phyloP scores from a whole-genome alignment of 2,888 invertebrate genomes.

The Ischnura elegans region DNA sequence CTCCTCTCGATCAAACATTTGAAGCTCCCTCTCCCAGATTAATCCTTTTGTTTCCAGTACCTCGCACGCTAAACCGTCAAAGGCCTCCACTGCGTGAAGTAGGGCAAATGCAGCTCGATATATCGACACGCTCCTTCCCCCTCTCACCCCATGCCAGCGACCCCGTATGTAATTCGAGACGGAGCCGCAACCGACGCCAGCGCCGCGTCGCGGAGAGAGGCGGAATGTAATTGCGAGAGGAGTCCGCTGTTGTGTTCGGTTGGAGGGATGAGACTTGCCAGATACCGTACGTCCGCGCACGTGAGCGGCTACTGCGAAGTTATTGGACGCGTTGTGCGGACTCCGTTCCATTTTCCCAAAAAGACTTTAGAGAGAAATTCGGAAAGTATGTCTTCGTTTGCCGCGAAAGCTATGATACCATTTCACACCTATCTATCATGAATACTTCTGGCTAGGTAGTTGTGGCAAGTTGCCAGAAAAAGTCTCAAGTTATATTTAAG shows the following conservation, averaged over 20 bases:
- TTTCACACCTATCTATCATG: too few species aligned
- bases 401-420: background rate
- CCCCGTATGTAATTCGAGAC: constrained; percentile 59
- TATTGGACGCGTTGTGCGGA: background rate
- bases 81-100: constrained; percentile 12
- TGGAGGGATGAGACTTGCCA: background rate
- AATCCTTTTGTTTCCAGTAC: background rate
- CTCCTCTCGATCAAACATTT: background rate
- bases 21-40: background rate
- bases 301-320: background rate
- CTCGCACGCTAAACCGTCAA: background rate
- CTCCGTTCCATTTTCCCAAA: background rate
- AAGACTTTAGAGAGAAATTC: background rate
- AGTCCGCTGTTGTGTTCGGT: too few species aligned
- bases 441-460: too few species aligned
- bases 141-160: background rate
- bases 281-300: background rate
- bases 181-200: constrained; percentile 53
- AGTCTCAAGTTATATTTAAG: too few species aligned
- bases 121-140: constrained; percentile 26
- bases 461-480: too few species aligned
- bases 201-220: constrained; percentile 16
- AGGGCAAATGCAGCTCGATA: constrained; percentile 19
- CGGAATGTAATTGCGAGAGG: background rate
- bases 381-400: background rate